Evolutionary conservation across 2,113 vertebrate species (phyloP), one percentile per base, ranked within the genome.

Genomic region (Malurus elegans): DNA sequence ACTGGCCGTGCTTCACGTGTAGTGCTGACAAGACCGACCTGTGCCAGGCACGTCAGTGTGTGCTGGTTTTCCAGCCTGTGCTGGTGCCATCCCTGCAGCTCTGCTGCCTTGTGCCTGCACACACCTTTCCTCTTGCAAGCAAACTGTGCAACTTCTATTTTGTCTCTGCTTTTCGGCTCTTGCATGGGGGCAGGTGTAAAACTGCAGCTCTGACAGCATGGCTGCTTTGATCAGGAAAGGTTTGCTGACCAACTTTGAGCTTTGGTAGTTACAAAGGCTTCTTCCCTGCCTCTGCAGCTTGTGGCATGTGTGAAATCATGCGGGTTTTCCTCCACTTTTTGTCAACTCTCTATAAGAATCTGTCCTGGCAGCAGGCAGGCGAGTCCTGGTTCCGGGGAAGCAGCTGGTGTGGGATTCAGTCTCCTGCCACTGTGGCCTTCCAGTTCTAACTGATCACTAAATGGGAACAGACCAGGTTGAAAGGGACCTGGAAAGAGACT

Each of bases 251-350:
- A 70, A 26, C 38, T 86, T 90, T 57, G 20, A 45, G 50, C 38
- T 87, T 53, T 4, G 0, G 48, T 85, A 24, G 32, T 79, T 78
- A 36, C 31, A 91, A 80, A 75, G 70, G 53, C 50, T 91, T 5
- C 47, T 83, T 94, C n/a, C 48, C 64, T 90, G 56, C 72, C 48
- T 84, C 85, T 79, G 67, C 71, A 61, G 32, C 61, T 92, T 50
- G 26, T 51, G 24, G 60, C 2, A 3, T 70, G 19, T 90, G 51
- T 92, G 72, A 92, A 93, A 84, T 79, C 40, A 78, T 53, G 21
- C 3, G 2, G 1, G 48, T 95, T 87, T 92, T 16, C 57, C 34
- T n/a, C 32, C 70, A 0, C 51, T 86, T 79, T 21, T 66, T 57
- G 14, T 88, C 95, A 76, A 74, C 21, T 83, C 53, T 2, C 1